phyloP scores from a whole-genome alignment of 1,140 invertebrate genomes.

The Platyura marginata region DNA sequence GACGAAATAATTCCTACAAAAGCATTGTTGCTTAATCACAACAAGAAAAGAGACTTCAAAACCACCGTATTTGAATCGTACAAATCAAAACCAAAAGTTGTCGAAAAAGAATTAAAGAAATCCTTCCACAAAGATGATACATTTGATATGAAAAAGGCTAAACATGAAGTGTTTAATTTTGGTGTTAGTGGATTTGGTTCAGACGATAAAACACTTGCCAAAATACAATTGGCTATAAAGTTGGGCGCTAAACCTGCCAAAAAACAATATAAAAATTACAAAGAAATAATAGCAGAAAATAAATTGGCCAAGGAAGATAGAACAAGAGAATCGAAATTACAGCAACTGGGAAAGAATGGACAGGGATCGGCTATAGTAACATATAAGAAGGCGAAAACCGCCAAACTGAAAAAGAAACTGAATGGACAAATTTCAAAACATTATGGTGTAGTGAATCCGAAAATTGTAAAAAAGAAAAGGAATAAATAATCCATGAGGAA shows the following conservation, averaged over 20 bases:
- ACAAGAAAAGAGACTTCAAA: no score
- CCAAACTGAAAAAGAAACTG: constrained; percentile 19
- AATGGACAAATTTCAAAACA: constrained; percentile 15
- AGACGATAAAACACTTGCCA: constrained; percentile 33
- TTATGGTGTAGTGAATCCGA: constrained; percentile 19
- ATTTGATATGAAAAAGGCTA: constrained; percentile 34
- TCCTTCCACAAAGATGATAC: constrained; percentile 8
- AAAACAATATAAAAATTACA: constrained; percentile 36
- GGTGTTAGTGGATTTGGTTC: constrained; percentile 37
- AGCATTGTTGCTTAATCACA: no score
- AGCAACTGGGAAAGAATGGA: constrained; percentile 28
- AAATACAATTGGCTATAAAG: constrained; percentile 35
- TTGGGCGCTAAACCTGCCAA: constrained; percentile 41
- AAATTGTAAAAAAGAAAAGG: constrained; percentile 15
- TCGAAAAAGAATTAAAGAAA: neutral
- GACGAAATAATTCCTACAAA: no score
- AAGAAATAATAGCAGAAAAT: constrained; percentile 25
- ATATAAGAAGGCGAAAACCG: constrained; percentile 17
- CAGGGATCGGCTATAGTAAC: constrained; percentile 26
- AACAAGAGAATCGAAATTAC: constrained; percentile 24
- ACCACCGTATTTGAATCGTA: constrained; percentile 17
- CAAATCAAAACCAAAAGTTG: constrained; percentile 15
- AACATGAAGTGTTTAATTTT: constrained; percentile 43
- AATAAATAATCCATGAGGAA: no score
- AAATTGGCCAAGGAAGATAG: constrained; percentile 19